Evolutionary conservation across 2,797 vertebrate species (phyloP).

Genomic region (Squalus acanthias): DNA sequence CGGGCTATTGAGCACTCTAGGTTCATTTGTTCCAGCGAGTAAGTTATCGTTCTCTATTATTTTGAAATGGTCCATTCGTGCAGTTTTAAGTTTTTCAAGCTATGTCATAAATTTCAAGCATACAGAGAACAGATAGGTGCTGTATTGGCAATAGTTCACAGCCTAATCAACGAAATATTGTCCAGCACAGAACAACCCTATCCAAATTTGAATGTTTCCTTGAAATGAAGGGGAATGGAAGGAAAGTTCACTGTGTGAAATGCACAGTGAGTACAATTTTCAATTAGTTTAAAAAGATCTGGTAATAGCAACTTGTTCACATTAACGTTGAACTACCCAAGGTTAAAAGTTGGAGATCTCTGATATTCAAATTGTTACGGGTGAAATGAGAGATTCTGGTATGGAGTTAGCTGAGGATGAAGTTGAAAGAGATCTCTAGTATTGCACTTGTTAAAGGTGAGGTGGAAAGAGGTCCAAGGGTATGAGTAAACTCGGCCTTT

Average conservation of each 20-base stretch:
- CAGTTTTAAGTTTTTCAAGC: neutral
- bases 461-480: too few relatives aligned
- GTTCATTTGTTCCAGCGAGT: neutral
- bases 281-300: neutral
- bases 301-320: neutral
- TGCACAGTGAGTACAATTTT: neutral
- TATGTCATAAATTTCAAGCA: neutral
- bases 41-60: neutral
- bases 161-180: neutral
- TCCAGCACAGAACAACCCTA: neutral
- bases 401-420: too few relatives aligned
- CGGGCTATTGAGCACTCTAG: neutral
- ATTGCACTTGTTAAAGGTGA: neutral
- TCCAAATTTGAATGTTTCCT: neutral
- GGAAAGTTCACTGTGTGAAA: neutral
- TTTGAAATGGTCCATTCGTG: neutral
- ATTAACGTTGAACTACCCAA: neutral
- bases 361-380: neutral
- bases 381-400: neutral
- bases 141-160: neutral
- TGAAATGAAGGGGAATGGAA: neutral
- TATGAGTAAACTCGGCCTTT: too few relatives aligned
- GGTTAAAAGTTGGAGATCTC: neutral
- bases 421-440: neutral
- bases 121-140: neutral